Evolutionary conservation across 2,888 invertebrate species (phyloP).

Genomic region (Bimastos eiseni): DNA sequence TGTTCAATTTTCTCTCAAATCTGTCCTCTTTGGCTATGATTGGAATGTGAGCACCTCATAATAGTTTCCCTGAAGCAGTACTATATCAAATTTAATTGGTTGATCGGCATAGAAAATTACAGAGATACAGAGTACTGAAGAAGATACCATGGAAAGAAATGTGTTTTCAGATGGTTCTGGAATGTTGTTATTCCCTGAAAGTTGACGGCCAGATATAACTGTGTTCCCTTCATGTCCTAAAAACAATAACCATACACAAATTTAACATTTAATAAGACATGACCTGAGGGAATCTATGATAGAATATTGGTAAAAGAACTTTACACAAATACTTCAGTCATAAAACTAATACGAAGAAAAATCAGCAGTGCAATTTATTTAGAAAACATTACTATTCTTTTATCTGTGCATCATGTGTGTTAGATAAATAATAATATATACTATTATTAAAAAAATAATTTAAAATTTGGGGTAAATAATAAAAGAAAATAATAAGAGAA

Average conservation of each 20-base stretch:
- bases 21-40: no score
- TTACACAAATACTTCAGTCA: not conserved
- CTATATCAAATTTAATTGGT: no score
- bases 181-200: slow-evolving; percentile 76
- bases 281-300: not conserved
- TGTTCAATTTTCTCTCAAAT: no score
- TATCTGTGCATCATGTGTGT: not conserved
- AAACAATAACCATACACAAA: not conserved
- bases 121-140: not conserved
- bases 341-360: not conserved
- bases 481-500: not conserved
- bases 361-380: not conserved
- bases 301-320: not conserved
- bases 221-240: slow-evolving; percentile 87
- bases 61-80: no score
- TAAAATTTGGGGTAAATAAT: not conserved
- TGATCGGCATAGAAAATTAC: not conserved
- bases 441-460: not conserved
- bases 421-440: not conserved
- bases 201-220: slow-evolving; percentile 90
- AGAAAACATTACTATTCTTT: not conserved
- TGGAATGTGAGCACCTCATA: no score
- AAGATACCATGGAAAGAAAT: slow-evolving; percentile 84
- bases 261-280: not conserved
- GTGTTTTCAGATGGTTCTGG: slow-evolving; percentile 28